Evolutionary conservation across 1,140 invertebrate genomes (phyloP).

Genomic region (Aphaenogaster floridana): DNA sequence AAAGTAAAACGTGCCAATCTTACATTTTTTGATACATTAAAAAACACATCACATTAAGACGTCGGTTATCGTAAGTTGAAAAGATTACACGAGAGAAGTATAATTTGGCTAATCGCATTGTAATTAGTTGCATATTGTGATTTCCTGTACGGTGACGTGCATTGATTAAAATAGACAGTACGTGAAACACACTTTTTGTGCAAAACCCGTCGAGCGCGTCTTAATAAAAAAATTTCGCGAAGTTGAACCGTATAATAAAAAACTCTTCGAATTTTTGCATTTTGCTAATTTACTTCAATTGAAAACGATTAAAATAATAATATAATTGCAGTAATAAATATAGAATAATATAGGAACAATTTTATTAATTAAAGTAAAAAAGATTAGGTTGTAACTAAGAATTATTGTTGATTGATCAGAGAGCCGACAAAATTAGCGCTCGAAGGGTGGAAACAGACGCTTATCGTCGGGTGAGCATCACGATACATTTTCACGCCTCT

Average conservation of each 20-base stretch:
- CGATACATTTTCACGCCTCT: slow-evolving; percentile 61
- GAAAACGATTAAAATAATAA: background rate
- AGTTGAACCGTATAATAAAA: background rate
- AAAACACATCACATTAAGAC: background rate
- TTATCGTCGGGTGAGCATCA: slow-evolving; percentile 48
- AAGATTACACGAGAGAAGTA: background rate
- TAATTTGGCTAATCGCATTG: background rate
- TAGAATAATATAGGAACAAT: background rate
- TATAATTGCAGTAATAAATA: background rate
- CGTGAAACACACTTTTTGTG: background rate
- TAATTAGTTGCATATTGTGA: slow-evolving; percentile 8
- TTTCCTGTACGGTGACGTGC: slow-evolving; percentile 9
- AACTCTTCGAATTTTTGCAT: background rate
- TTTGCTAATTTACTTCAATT: background rate
- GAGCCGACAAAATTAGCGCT: slow-evolving; percentile 15
- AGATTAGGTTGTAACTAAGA: background rate
- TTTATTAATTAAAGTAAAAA: background rate
- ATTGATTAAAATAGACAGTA: background rate
- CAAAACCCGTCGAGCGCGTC: slow-evolving; percentile 12
- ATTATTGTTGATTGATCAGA: background rate
- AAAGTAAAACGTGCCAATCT: background rate
- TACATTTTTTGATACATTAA: background rate
- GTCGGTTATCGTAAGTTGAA: background rate
- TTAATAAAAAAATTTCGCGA: background rate
- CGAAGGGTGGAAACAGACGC: slow-evolving; percentile 41